A percentile compares a stretch with the other conserved stretches of the same genome.
These are phyloP conservation scores for Andrena hattorfiana DNA, from an alignment of 2,888 invertebrate species.

Conservation along the genomic window DNA sequence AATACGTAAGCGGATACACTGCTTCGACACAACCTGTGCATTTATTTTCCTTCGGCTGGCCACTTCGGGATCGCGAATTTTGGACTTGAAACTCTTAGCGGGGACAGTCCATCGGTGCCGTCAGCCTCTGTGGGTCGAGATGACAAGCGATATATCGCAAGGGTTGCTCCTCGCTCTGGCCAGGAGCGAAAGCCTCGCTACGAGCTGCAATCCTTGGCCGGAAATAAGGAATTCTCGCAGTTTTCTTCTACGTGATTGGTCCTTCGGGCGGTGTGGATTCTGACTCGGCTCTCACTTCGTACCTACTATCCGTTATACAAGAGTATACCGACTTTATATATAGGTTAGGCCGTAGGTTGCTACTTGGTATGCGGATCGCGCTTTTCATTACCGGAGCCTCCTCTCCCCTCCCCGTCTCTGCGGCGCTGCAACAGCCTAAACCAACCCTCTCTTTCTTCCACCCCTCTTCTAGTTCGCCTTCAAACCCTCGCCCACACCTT, in stretches of 20 bases:
- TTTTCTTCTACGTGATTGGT: slow-evolving; percentile 73
- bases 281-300: slow-evolving; percentile 74
- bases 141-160: slow-evolving; percentile 14
- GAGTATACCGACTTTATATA: slow-evolving; percentile 68
- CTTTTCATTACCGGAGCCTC: slow-evolving; percentile 88
- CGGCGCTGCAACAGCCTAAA: slow-evolving; percentile 84
- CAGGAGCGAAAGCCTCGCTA: neutral
- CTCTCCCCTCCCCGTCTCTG: slow-evolving; percentile 69
- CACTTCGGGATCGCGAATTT: neutral
- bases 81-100: neutral
- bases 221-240: slow-evolving; percentile 71
- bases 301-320: slow-evolving; percentile 77
- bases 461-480: slow-evolving; percentile 34
- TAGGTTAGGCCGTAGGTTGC: slow-evolving; percentile 81
- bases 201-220: slow-evolving; percentile 39
- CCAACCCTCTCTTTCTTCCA: slow-evolving; percentile 79
- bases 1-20: slow-evolving; percentile 29
- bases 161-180: slow-evolving; percentile 7
- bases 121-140: no score
- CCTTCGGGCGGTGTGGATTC: slow-evolving; percentile 66
- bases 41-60: slow-evolving; percentile 11
- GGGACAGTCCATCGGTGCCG: no score
- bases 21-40: neutral
- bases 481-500: slow-evolving; percentile 21
- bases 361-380: slow-evolving; percentile 88